Percentiles rank a stretch among this genome's conserved stretches.
phyloP scores from a whole-genome alignment of 2,888 invertebrate species.

The Chesias legatella region DNA sequence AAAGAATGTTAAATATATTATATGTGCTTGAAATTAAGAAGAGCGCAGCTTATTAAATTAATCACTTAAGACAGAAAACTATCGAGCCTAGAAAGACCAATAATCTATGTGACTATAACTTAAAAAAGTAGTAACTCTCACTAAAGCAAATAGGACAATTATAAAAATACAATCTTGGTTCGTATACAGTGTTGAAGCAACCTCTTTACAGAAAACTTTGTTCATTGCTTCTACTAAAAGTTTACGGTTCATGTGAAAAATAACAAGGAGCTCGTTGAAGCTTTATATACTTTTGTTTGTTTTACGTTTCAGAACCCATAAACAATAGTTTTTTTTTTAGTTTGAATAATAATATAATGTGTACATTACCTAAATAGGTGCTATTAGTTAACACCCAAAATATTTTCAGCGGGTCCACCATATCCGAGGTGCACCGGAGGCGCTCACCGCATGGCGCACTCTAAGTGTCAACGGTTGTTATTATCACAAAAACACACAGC shows the following conservation, averaged over 20 bases:
- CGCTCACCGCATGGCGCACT: slow-evolving; percentile 74
- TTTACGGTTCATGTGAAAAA: neutral
- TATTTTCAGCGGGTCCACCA: slow-evolving; percentile 91
- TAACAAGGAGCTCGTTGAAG: slow-evolving; percentile 7
- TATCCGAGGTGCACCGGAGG: slow-evolving; percentile 74
- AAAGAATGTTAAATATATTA: too few relatives aligned
- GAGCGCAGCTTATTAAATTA: too few relatives aligned
- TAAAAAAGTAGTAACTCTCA: too few relatives aligned
- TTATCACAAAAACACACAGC: slow-evolving; percentile 42
- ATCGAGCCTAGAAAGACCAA: too few relatives aligned
- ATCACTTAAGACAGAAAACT: too few relatives aligned
- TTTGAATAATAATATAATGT: neutral
- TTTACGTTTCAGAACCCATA: too few relatives aligned
- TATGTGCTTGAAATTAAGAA: too few relatives aligned
- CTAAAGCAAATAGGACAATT: too few relatives aligned
- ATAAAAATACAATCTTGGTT: slow-evolving; percentile 1
- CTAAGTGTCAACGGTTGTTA: slow-evolving; percentile 48
- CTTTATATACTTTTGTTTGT: neutral
- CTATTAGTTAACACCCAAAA: slow-evolving; percentile 92
- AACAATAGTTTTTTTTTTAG: neutral
- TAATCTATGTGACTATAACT: too few relatives aligned
- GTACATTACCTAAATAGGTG: slow-evolving; percentile 86
- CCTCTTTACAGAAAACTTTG: too few relatives aligned
- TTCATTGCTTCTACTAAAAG: neutral
- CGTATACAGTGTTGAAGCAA: too few relatives aligned